Conservation (phyloP, 1,140 invertebrate genomes). For the Pogonomyrmex barbatus region DNA sequence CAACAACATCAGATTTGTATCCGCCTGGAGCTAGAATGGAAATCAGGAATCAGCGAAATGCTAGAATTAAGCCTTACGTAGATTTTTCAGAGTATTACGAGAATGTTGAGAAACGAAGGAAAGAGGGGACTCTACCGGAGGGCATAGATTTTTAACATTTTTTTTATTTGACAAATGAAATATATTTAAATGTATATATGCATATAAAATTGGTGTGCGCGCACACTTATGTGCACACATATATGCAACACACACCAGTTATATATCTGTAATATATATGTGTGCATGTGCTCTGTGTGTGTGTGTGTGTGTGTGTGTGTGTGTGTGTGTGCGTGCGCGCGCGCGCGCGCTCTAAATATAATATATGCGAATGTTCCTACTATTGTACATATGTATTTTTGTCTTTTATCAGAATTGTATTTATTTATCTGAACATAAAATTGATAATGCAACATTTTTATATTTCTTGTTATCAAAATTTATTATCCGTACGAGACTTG, state of each 20-base stretch:
- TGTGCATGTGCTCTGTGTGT: too few relatives aligned
- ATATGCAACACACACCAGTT: too few relatives aligned
- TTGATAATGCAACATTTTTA: not conserved
- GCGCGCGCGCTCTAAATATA: too few relatives aligned
- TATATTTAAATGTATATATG: not conserved
- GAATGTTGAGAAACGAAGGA: conserved; percentile 89
- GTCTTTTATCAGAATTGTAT: not conserved
- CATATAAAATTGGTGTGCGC: too few relatives aligned
- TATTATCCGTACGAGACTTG: not conserved
- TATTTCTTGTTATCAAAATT: conserved; percentile 4
- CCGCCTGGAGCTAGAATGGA: conserved; percentile 76
- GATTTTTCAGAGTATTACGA: conserved; percentile 94
- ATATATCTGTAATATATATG: too few relatives aligned
- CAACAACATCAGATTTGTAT: conserved; percentile 85
- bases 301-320: too few relatives aligned
- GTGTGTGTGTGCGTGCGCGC: too few relatives aligned
- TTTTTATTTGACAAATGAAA: conserved; percentile 12
- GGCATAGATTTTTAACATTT: conserved; percentile 83
- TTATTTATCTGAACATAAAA: not conserved
- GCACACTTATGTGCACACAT: too few relatives aligned
- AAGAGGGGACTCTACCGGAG: conserved; percentile 87
- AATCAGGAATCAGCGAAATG: conserved; percentile 85
- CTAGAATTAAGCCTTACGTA: conserved; percentile 92
- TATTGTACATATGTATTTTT: not conserved
- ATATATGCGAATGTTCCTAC: conserved; percentile 34